Evolutionary conservation across 2,888 invertebrate species (phyloP).

Genomic region (Phyllotreta striolata): DNA sequence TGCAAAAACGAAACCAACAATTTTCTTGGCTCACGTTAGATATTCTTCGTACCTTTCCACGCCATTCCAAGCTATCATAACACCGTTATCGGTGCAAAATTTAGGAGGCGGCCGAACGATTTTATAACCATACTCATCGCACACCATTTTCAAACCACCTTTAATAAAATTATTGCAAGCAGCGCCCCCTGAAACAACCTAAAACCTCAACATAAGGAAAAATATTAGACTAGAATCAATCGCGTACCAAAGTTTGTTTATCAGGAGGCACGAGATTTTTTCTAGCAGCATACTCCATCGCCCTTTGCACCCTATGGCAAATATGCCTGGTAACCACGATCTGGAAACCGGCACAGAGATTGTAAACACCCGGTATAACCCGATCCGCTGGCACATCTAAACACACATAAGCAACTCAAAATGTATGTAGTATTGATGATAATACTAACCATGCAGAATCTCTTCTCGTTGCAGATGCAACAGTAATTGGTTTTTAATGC

Average conservation of each 20-base stretch:
- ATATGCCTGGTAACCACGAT: conserved; percentile 78
- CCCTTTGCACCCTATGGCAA: conserved; percentile 83
- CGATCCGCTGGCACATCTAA: conserved; percentile 69
- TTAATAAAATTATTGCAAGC: conserved; percentile 91
- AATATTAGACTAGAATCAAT: background rate
- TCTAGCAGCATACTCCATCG: conserved; percentile 74
- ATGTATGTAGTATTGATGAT: background rate
- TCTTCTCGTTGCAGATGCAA: conserved; percentile 69
- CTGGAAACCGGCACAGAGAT: conserved; percentile 89
- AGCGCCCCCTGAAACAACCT: conserved; percentile 94
- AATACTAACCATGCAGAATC: conserved; percentile 60
- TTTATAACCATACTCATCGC: conserved; percentile 70
- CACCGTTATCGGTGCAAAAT: conserved; percentile 96
- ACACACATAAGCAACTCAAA: conserved; percentile 28
- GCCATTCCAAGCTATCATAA: conserved; percentile 99
- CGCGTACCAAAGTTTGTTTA: conserved; percentile 67
- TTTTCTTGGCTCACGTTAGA: background rate
- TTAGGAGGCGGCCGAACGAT: conserved; percentile 80
- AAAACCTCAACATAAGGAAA: conserved; percentile 39
- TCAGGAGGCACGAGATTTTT: conserved; percentile 69
- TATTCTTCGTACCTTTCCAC: conserved; percentile 73
- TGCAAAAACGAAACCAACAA: conserved; percentile 38
- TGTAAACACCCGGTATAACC: conserved; percentile 76
- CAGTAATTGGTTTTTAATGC: conserved; percentile 72
- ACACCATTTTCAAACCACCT: conserved; percentile 72